Evolutionary conservation across 2,797 vertebrate genomes (phyloP).

Genomic region (Microctenopoma stevenorrisi): DNA sequence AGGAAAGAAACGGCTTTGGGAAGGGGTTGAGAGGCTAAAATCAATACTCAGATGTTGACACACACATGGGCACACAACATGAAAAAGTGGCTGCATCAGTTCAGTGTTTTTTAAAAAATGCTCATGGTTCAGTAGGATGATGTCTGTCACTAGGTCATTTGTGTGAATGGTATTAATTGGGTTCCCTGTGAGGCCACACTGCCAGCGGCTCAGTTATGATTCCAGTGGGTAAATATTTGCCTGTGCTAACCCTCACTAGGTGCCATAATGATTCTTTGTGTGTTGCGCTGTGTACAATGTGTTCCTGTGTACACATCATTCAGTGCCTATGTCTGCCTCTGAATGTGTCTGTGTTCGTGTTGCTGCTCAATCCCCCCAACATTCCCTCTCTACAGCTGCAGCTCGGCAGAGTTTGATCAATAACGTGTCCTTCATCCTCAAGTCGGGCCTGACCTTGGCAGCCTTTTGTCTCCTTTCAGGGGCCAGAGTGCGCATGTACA

Average conservation of each 20-base stretch:
- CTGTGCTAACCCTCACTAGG: constrained; percentile 76
- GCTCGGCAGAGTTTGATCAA: constrained; percentile 86
- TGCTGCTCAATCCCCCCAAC: constrained; percentile 63
- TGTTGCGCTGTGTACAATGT: constrained; percentile 70
- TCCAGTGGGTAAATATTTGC: constrained; percentile 87
- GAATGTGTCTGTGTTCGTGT: constrained; percentile 43
- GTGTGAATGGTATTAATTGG: constrained; percentile 83
- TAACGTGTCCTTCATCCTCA: constrained; percentile 87
- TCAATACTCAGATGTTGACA: constrained; percentile 42
- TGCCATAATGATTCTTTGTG: constrained; percentile 82
- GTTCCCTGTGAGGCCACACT: constrained; percentile 74
- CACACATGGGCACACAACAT: constrained; percentile 19
- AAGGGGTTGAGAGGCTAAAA: constrained; percentile 28
- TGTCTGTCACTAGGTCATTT: constrained; percentile 76
- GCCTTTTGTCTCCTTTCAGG: constrained; percentile 86
- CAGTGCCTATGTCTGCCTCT: constrained; percentile 58
- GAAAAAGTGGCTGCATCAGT: constrained; percentile 33
- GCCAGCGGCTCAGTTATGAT: constrained; percentile 81
- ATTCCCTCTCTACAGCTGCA: constrained; percentile 78
- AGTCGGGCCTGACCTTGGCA: constrained; percentile 87
- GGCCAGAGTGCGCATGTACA: constrained; percentile 85
- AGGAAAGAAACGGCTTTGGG: constrained; percentile 21
- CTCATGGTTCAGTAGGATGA: constrained; percentile 59
- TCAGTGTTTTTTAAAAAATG: constrained; percentile 16
- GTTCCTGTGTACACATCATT: constrained; percentile 72